Base-by-base conservation (phyloP, 2,888 invertebrate species). In the Trichogramma evanescens region DNA sequence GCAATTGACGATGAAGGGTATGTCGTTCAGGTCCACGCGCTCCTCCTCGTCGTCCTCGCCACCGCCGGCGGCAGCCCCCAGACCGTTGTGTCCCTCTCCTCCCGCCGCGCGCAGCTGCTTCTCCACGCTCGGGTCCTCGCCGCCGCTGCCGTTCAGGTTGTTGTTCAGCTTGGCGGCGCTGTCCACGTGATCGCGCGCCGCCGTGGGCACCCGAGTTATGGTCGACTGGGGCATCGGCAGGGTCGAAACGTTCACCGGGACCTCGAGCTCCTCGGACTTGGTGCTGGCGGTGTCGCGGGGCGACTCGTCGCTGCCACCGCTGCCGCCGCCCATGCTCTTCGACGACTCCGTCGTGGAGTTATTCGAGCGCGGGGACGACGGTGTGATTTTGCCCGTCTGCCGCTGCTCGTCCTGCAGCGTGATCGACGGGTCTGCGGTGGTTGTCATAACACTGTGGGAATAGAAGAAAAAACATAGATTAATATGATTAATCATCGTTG, bases 1-100 rank as follows among this genome's bases (percentile, higher is more conserved):
- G 69, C 86, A 86, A 70, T 83, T 82, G 9, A 86, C 80, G 58
- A 82, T 80, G 68, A 86, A 86, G 54, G 80, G 80, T 64, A 84
- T 83, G 13, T 85, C 83, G 62, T 84, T 82, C 4, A 75, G 73
- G 71, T 55, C 80, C 73, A 82, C 38, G 54, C 6, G 56, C 79
- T 84, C 59, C 56, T 65, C 65, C 50, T 56, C 61, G 42, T 56
- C 61, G 42, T 64, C 67, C 54, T 71, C 69, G 39, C 62, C 61
- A 59, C 65, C 63, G 40, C 70, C 68, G 52, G 61, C 57, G 56
- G 26, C 26, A 26, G 26, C 26, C 26, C 26, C 26, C 38, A 66
- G 51, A 7, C 76, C 75, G 56, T 76, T 76, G 53, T 62, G 73
- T n/a, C n/a, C n/a, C 40, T 76, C 73, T 59, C 70, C 68, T 6